Base-by-base conservation (phyloP, 2,113 vertebrate genomes). In the Hylia prasina region DNA sequence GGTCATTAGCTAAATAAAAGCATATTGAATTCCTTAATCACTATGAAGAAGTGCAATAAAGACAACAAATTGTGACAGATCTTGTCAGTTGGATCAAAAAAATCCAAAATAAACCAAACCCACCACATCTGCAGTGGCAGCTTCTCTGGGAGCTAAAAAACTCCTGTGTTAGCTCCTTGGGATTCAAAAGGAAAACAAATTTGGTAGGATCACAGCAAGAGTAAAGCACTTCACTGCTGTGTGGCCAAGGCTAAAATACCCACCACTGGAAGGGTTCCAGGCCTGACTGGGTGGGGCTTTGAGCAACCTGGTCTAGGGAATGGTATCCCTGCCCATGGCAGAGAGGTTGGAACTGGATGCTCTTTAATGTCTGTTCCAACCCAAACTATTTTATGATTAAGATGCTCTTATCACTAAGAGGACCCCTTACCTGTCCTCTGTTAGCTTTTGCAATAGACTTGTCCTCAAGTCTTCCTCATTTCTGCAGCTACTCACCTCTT, bases 1-100 rank as follows among this genome's bases (percentile, higher is more conserved):
- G 66, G 82, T 94, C 84, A 94, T 95, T 91, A 96, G 63, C 73
- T 95, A 93, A 94, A 90, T 81, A 11, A 61, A 87, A 96, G 48
- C 56, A 86, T 82, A 92, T 42, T 91, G 82, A 95, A 93, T 61
- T 82, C 45, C 33, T 78, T 87, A 85, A 87, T 58, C 15, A n/a
- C 70, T 48, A 83, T 24, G 30, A 89, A 47, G 51, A 86, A 89
- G 14, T 37, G 24, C 53, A 94, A 63, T 57, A 75, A 88, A 87
- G 56, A 76, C 40, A 82, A 85, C 35, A 96, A 96, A 89, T 58
- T 73, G 61, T 58, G 66, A 92, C 53, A 82, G 58, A 81, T 42
- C 72, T 95, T 71, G 69, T 96, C 81, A 91, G 61, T 1, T 58
- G 45, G 4, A 82, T 87, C 45, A 22, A 93, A 87, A 93, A 56